These are phyloP conservation scores for Mythimna albipuncta DNA, from an alignment of 2,888 invertebrate species.

Conservation along the genomic window DNA sequence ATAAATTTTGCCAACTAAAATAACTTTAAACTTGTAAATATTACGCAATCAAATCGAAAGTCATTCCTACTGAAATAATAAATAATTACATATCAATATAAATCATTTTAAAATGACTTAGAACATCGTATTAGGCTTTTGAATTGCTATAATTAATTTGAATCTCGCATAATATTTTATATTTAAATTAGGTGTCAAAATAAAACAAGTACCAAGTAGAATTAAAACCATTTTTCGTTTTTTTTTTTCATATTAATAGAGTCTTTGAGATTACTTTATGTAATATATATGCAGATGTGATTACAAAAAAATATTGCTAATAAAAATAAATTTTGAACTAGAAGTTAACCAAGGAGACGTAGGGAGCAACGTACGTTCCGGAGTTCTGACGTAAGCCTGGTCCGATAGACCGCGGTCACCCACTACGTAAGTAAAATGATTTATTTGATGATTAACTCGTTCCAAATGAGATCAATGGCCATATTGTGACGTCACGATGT, in stretches of 20 bases:
- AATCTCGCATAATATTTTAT: constrained; percentile 3
- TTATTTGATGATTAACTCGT: no score
- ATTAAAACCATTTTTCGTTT: no score
- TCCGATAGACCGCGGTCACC: no score
- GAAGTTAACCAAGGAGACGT: no score
- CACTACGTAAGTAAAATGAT: no score
- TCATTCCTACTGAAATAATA: neutral
- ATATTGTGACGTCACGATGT: no score
- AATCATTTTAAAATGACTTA: constrained; percentile 15
- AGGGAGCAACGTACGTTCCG: no score
- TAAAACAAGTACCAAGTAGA: neutral
- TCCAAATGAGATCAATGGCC: no score
- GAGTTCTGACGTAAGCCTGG: no score
- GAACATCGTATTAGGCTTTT: constrained; percentile 1
- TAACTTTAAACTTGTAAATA: neutral
- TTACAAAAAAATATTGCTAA: no score
- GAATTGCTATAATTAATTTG: constrained; percentile 7
- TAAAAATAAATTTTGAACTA: no score
- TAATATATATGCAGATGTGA: no score
- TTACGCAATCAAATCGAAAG: neutral
- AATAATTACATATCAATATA: neutral
- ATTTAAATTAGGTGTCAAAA: constrained; percentile 37
- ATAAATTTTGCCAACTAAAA: constrained; percentile 18
- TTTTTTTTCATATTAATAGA: neutral
- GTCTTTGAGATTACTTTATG: neutral